These are phyloP conservation scores for Bolinopsis microptera DNA, from an alignment of 37 sponge, comb jelly and placozoan genomes.

Conservation along the genomic window DNA sequence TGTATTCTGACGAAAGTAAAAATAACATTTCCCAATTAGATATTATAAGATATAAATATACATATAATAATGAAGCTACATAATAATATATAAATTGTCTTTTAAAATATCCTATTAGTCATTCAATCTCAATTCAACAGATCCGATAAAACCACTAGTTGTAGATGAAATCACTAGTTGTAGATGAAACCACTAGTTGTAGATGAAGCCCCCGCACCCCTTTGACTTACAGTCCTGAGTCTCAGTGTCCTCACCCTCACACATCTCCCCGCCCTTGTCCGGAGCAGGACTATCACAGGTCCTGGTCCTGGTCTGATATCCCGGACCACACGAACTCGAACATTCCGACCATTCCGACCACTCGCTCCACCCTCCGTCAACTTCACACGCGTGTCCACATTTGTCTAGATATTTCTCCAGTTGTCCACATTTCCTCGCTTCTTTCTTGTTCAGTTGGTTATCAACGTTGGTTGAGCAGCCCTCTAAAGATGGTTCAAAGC, in stretches of 20 bases:
- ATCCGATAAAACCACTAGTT: no score
- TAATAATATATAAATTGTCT: no score
- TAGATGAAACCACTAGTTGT: no score
- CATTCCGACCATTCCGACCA: constrained; percentile 68
- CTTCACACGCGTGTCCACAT: constrained; percentile 14
- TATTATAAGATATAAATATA: no score
- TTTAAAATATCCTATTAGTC: no score
- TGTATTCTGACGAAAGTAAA: no score
- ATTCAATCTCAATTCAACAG: no score
- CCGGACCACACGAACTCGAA: constrained; percentile 55
- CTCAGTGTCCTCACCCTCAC: constrained; percentile 33
- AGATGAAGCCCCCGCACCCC: constrained; percentile 36
- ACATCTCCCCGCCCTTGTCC: constrained; percentile 27
- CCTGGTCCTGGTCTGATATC: not conserved
- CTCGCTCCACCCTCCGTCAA: constrained; percentile 67
- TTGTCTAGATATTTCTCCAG: not conserved
- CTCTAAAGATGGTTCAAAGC: not conserved
- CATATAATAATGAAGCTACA: no score
- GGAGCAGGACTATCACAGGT: constrained; percentile 68
- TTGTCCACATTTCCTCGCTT: not conserved
- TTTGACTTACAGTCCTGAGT: constrained; percentile 21
- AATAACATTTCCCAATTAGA: no score
- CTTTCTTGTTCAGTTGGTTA: not conserved
- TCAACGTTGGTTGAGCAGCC: not conserved
- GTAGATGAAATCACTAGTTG: no score